Percentiles rank a stretch among this genome's conserved stretches.
Evolutionary conservation across 2,113 vertebrate genomes (phyloP).

Genomic region (Calidris pygmaea): DNA sequence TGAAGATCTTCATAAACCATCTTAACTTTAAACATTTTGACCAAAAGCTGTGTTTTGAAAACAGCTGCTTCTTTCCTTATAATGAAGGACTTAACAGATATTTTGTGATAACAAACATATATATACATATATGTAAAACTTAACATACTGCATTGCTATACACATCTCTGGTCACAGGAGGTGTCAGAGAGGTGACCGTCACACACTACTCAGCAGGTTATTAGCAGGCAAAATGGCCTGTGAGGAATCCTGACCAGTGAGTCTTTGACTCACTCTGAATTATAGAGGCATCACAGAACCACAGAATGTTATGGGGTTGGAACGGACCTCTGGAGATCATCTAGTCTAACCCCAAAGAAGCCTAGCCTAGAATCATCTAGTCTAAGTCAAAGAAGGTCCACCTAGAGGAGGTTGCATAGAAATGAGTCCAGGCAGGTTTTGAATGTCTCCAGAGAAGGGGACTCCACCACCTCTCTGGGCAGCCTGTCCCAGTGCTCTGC

Average conservation of each 20-base stretch:
- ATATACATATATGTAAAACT: neutral
- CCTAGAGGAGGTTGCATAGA: no score
- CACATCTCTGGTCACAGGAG: neutral
- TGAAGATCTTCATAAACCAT: neutral
- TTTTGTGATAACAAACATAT: neutral
- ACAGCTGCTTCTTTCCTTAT: neutral
- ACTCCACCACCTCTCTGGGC: no score
- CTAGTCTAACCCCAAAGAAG: no score
- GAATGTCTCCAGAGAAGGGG: no score
- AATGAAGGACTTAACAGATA: neutral
- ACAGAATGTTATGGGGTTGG: no score
- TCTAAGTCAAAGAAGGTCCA: no score
- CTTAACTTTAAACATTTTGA: neutral
- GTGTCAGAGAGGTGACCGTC: neutral
- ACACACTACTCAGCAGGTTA: neutral
- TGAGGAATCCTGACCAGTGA: neutral
- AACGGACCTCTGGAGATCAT: no score
- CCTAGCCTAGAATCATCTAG: no score
- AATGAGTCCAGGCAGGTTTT: no score
- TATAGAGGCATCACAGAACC: neutral
- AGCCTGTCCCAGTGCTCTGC: no score
- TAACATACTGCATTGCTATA: neutral
- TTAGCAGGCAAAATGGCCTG: neutral
- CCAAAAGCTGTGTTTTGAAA: neutral
- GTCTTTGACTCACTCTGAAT: neutral